Evolutionary conservation across 2,113 vertebrate species (phyloP), one percentile per base, ranked within the genome.

Genomic region (Chauna torquata): DNA sequence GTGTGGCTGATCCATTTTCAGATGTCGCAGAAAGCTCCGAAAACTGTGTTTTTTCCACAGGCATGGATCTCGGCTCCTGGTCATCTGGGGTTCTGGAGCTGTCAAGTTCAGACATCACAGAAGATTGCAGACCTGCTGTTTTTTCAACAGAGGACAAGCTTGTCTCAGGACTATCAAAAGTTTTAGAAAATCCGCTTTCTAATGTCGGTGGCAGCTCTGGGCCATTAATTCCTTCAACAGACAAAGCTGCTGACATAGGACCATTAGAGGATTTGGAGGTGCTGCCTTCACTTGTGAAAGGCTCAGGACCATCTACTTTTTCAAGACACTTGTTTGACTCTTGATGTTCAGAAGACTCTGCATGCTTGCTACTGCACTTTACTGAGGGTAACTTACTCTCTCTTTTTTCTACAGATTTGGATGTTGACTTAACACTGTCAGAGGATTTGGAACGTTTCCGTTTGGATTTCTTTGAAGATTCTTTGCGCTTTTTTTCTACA

Each of bases 361-460:
- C 87, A 19, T 54, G 88, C 68, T 97, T 97, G 82, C 94, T 97
- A 87, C 97, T 91, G 58, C 94, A 86, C 69, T 97, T 97, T 32
- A 78, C 80, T 4, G 97, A 97, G 16, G 97, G 91, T 40, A 95
- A 93, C 34, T 96, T 95, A 69, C 87, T 97, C 75, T 97, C 95
- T 86, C 96, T 96, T 96, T 97, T 98, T 90, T 98, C 98, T 82
- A 98, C 98, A 24, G 99, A 99, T 80, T 99, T 99, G 18, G 99
- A 98, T 92, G 99, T 99, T 98, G 98, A 98, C 36, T 98, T 98
- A 66, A 97, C 91, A 13, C 98, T 98, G 83, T 98, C 98, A 71
- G 98, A 98, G 32, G 98, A 98, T 45, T 97, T 98, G 11, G 98
- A 98, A 34, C 97, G 97, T 61, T 98, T 98, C 65, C 98, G 96